phyloP scores from a whole-genome alignment of 2,113 vertebrate genomes.

The Lepus europaeus region DNA sequence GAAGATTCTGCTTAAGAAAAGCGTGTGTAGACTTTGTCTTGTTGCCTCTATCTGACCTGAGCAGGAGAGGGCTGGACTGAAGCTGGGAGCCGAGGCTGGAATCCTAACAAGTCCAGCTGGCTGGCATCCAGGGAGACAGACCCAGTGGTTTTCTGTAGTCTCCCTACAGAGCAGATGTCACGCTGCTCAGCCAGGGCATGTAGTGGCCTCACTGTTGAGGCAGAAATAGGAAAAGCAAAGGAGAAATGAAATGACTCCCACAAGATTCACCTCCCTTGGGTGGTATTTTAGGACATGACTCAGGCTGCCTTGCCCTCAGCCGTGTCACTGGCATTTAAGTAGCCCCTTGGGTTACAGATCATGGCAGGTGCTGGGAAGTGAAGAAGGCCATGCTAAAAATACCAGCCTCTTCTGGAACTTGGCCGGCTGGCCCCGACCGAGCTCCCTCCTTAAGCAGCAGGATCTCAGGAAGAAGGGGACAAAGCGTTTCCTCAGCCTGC shows the following conservation, averaged over 20 bases:
- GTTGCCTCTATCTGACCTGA: background rate
- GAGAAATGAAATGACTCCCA: slow-evolving; percentile 56
- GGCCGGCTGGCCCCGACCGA: slow-evolving; percentile 3
- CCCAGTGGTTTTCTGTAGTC: background rate
- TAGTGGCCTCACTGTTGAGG: slow-evolving; percentile 17
- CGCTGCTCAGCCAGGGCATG: background rate
- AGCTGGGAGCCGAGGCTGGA: background rate
- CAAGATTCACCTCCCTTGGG: slow-evolving; percentile 62
- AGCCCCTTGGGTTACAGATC: slow-evolving; percentile 90
- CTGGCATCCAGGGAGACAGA: background rate
- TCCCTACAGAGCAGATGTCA: background rate
- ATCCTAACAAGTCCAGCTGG: background rate
- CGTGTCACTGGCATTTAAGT: slow-evolving; percentile 87
- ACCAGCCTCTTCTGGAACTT: slow-evolving; percentile 88
- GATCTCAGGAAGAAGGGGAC: slow-evolving; percentile 45
- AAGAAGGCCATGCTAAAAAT: slow-evolving; percentile 92
- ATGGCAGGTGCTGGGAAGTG: slow-evolving; percentile 92
- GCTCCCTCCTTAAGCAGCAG: slow-evolving; percentile 66
- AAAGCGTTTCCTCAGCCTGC: background rate
- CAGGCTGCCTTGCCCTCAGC: slow-evolving; percentile 87
- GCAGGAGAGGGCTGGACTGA: background rate
- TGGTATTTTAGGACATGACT: slow-evolving; percentile 91
- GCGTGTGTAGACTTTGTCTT: background rate
- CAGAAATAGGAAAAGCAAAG: slow-evolving; percentile 46
- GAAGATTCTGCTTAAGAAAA: background rate